Evolutionary conservation across 2,888 invertebrate species (phyloP).

Genomic region (Volucella inanis): DNA sequence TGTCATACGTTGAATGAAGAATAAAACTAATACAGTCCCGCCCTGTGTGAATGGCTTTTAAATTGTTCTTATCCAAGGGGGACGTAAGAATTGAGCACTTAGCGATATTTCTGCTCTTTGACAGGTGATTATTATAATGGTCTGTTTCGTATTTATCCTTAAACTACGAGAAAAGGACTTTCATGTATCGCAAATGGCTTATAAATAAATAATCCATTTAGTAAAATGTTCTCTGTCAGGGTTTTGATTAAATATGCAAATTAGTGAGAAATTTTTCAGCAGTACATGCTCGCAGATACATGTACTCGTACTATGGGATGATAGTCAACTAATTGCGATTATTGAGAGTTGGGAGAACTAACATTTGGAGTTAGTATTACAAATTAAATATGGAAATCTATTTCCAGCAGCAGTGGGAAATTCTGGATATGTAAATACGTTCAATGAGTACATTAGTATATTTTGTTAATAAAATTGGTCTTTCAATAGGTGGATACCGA

Average conservation of each 20-base stretch:
- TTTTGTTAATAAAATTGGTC: too few relatives aligned
- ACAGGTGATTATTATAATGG: background rate
- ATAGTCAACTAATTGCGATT: too few relatives aligned
- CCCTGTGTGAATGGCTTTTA: constrained; percentile 5
- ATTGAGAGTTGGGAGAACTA: too few relatives aligned
- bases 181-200: constrained; percentile 13
- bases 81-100: background rate
- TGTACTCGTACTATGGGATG: background rate
- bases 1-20: constrained; percentile 3
- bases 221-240: constrained; percentile 24
- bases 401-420: too few relatives aligned
- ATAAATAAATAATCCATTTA: constrained; percentile 54
- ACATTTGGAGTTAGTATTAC: too few relatives aligned
- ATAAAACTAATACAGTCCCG: constrained; percentile 16
- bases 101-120: constrained; percentile 2
- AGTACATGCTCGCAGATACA: background rate
- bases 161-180: background rate
- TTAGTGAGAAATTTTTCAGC: constrained; percentile 56
- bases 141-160: background rate
- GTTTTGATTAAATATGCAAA: constrained; percentile 70
- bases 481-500: too few relatives aligned
- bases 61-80: background rate
- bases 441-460: too few relatives aligned
- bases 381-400: too few relatives aligned
- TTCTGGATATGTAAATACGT: too few relatives aligned